Evolutionary conservation across 2,888 invertebrate genomes (phyloP), one percentile per base, ranked within the genome.

Genomic region (Zaprionus lineosus): DNA sequence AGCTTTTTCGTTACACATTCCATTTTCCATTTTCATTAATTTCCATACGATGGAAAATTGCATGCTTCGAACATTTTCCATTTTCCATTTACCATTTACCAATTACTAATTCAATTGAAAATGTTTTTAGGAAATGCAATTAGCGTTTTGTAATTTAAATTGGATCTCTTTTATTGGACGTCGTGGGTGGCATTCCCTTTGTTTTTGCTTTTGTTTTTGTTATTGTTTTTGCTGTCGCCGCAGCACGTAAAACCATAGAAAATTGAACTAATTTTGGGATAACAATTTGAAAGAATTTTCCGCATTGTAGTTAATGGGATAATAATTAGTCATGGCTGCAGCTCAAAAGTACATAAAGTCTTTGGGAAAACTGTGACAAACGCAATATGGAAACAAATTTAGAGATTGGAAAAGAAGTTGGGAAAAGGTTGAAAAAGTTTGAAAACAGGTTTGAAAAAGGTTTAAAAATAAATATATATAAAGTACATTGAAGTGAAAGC

Each of bases 71-170:
- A 21, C 21, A 21, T 21, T 21, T 21, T 21, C 21, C 3, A n/a
- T n/a, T n/a, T n/a, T n/a, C n/a, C n/a, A n/a, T 70, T 71, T 44
- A 41, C 55, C 56, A 55, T 61, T 57, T 56, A 52, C 41, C 74
- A 82, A 82, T 84, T 77, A 82, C 26, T 63, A 77, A 82, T 84
- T 66, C 83, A 69, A 74, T 84, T 65, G 24, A 4, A 77, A 77
- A 69, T 77, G 74, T 73, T 77, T n/a, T 65, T 63, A 52, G 62
- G 46, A 76, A 76, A 69, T 69, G 60, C 60, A 84, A 77, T 77
- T 77, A 74, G 78, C 56, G 58, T 69, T 77, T 63, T 69, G 59
- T 58, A 57, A 50, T 74, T 53, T 57, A 53, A 64, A 66, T 77
- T 82, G 74, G 46, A 37, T 51, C 43, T 26, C 33, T 26, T 78